phyloP scores from a whole-genome alignment of 2,797 vertebrate genomes.

The Hephaestus fuliginosus region DNA sequence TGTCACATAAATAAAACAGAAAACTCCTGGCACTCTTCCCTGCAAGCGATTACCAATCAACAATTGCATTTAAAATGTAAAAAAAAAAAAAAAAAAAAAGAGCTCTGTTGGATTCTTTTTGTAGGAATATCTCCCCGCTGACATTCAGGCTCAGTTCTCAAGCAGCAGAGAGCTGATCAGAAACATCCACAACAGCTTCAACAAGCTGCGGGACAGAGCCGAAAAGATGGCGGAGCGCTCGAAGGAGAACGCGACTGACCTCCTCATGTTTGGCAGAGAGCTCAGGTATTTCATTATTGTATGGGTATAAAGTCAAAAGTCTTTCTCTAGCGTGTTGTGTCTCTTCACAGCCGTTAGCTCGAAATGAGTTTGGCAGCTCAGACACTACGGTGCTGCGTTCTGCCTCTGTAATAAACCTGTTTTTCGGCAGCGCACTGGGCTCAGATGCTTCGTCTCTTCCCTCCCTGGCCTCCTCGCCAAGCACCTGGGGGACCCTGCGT shows the following conservation, averaged over 20 bases:
- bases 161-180: slow-evolving; percentile 94
- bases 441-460: slow-evolving; percentile 92
- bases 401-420: slow-evolving; percentile 30
- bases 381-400: slow-evolving; percentile 20
- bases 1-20: not conserved
- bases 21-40: not conserved
- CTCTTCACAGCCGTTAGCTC: slow-evolving; percentile 42
- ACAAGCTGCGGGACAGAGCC: slow-evolving; percentile 93
- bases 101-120: slow-evolving; percentile 20
- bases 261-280: slow-evolving; percentile 95
- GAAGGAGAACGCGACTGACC: slow-evolving; percentile 93
- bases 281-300: slow-evolving; percentile 88
- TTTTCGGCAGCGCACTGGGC: slow-evolving; percentile 88
- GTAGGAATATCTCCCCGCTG: slow-evolving; percentile 95
- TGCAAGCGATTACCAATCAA: not conserved
- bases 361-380: slow-evolving; percentile 55
- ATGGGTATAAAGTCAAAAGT: slow-evolving; percentile 16
- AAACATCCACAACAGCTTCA: slow-evolving; percentile 95
- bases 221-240: slow-evolving; percentile 94
- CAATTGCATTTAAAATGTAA: not conserved
- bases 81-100: not conserved
- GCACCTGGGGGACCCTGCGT: slow-evolving; percentile 92
- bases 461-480: slow-evolving; percentile 89
- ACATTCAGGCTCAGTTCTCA: slow-evolving; percentile 94
- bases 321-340: slow-evolving; percentile 8